phyloP scores from a whole-genome alignment of 2,888 invertebrate genomes.

The Scaptomyza reducta region DNA sequence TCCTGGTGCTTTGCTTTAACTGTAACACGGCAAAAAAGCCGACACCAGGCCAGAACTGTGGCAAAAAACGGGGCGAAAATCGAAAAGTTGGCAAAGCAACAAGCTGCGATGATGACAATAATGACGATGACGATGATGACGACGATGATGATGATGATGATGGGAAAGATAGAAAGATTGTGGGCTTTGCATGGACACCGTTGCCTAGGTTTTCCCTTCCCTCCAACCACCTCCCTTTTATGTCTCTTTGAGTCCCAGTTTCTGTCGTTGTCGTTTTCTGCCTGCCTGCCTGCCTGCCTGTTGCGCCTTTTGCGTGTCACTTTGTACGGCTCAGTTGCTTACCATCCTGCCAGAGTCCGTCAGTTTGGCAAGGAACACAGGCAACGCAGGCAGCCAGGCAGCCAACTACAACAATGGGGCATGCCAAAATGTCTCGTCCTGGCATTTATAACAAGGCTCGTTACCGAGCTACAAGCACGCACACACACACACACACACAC shows the following conservation, averaged over 20 bases:
- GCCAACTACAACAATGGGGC: conserved; percentile 51
- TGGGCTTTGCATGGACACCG: conserved; percentile 48
- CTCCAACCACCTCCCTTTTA: neutral
- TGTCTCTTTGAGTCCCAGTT: neutral
- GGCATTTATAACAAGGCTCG: conserved; percentile 63
- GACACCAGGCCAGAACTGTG: neutral
- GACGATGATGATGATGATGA: conserved; percentile 25
- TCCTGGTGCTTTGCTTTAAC: conserved; percentile 35
- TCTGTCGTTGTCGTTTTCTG: no score
- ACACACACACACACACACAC: neutral
- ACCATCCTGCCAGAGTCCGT: conserved; percentile 36
- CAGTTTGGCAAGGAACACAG: neutral
- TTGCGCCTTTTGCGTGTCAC: conserved; percentile 77
- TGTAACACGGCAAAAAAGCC: conserved; percentile 37
- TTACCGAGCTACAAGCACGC: conserved; percentile 31
- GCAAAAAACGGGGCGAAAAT: conserved; percentile 1
- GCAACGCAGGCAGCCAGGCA: conserved; percentile 3
- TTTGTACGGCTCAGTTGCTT: conserved; percentile 60
- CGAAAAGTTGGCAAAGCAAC: conserved; percentile 75
- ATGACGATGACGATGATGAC: neutral
- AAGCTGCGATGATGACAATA: conserved; percentile 72
- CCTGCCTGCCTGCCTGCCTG: conserved; percentile 46
- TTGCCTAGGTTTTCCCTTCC: conserved; percentile 28
- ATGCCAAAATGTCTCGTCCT: conserved; percentile 71
- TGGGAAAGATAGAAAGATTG: conserved; percentile 39